Evolutionary conservation across 2,888 invertebrate species (phyloP), one percentile per base, ranked within the genome.

Genomic region (Euzetes globulus): DNA sequence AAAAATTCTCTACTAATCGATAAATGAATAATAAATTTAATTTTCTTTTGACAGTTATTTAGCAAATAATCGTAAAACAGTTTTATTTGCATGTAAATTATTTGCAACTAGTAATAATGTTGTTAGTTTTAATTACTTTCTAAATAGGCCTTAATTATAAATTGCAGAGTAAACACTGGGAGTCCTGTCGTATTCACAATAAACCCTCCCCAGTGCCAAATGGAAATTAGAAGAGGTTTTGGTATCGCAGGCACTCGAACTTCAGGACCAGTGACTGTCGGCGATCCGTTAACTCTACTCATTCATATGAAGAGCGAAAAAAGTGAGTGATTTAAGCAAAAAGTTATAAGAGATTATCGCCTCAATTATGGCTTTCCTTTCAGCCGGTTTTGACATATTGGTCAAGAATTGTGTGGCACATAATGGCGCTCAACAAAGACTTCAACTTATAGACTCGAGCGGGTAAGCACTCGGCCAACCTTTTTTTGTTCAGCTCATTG

Each of bases 281-380:
- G 94, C 0, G 94, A 94, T 83, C 94, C 94, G 0, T 86, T 94
- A 63, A 94, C 94, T 0, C 85, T 94, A 77, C 91, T 94, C 78
- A 94, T 94, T 80, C 93, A 94, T 82, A 94, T 94, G 94, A 87
- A 94, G 79, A 93, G 93, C 83, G 91, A 94, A 87, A 94, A 93
- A 82, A 94, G 93, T 93, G 29, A 50, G 45, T 72, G 22, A 45
- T n/a, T 47, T 60, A 11, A 76, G 13, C 9, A 58, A 37, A 13
- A n/a, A n/a, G n/a, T n/a, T n/a, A n/a, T n/a, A n/a, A n/a, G n/a
- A n/a, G n/a, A n/a, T n/a, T n/a, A n/a, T 55, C 22, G 33, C 22
- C n/a, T 19, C 9, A 71, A 25, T 25, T 27, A 72, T 27, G 9
- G 27, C 1, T 19, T 25, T 25, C 33, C 15, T 76, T 86, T 77